A percentile compares a stretch with the other conserved stretches of the same genome.
Evolutionary conservation across 2,113 vertebrate species (phyloP).

Genomic region (Phainopepla nitens): DNA sequence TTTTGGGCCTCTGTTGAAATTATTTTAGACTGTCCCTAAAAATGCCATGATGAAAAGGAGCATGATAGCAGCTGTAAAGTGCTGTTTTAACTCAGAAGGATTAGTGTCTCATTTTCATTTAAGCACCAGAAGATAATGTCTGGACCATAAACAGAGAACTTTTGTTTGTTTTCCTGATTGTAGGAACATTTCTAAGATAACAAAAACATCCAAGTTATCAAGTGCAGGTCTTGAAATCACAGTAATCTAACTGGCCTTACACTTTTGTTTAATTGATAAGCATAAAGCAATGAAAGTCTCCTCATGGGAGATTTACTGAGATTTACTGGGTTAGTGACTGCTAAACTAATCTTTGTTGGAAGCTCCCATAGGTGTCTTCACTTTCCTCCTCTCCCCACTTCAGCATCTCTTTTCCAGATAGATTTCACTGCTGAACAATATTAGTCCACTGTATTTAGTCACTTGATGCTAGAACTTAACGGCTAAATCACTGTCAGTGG

Average conservation of each 20-base stretch:
- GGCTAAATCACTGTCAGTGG: not conserved
- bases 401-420: not conserved
- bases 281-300: not conserved
- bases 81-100: not conserved
- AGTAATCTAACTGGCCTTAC: not conserved
- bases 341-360: not conserved
- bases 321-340: not conserved
- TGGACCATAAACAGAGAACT: not conserved
- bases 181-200: not conserved
- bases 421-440: not conserved
- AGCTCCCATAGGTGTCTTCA: not conserved
- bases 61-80: not conserved
- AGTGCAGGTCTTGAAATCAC: not conserved
- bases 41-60: not conserved
- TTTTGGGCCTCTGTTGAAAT: not conserved
- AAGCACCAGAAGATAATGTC: not conserved
- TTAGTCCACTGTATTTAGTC: not conserved
- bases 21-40: not conserved
- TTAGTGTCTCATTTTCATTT: not conserved
- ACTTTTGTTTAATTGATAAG: not conserved
- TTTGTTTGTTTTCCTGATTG: not conserved
- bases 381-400: not conserved
- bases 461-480: not conserved
- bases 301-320: not conserved
- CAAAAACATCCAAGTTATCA: not conserved